Evolutionary conservation across 2,888 invertebrate genomes (phyloP).

Genomic region (Sphaeridia pumilis): DNA sequence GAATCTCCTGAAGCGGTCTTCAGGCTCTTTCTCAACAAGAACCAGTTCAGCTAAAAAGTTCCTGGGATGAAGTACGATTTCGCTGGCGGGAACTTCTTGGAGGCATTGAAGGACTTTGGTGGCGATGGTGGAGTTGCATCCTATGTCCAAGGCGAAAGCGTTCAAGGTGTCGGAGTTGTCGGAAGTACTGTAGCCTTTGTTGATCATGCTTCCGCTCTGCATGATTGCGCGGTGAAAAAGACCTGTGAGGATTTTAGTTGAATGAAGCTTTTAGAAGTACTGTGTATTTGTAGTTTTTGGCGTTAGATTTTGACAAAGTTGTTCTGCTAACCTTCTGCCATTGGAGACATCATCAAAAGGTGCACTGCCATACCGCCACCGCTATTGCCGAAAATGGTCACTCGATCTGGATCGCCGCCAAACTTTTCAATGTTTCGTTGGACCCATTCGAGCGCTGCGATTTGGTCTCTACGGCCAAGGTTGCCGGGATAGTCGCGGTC

Average conservation of each 20-base stretch:
- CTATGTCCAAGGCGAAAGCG: neutral
- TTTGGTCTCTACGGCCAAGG: conserved; percentile 7
- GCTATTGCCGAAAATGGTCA: conserved; percentile 16
- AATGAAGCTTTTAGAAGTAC: no score
- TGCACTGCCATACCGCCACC: conserved; percentile 11
- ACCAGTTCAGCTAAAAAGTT: neutral
- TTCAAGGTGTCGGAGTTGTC: neutral
- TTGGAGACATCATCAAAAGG: conserved; percentile 15
- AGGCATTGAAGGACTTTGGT: neutral
- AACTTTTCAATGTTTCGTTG: conserved; percentile 12
- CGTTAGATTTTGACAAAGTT: no score
- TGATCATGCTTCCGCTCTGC: conserved; percentile 1
- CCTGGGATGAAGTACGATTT: neutral
- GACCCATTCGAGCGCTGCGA: conserved; percentile 15
- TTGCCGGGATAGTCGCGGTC: conserved; percentile 8
- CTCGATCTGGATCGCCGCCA: conserved; percentile 8
- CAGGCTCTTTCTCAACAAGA: neutral
- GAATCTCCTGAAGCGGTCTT: no score
- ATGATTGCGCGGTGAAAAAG: conserved; percentile 5
- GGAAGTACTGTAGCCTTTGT: neutral
- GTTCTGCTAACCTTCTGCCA: conserved; percentile 17
- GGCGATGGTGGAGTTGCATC: neutral
- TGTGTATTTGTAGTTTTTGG: no score
- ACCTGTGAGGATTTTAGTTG: no score
- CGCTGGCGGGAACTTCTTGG: neutral